Percentiles rank a stretch among this genome's conserved stretches.
These are phyloP conservation scores for Ennomos erosarius DNA, from an alignment of 2,888 invertebrate genomes.

Conservation along the genomic window DNA sequence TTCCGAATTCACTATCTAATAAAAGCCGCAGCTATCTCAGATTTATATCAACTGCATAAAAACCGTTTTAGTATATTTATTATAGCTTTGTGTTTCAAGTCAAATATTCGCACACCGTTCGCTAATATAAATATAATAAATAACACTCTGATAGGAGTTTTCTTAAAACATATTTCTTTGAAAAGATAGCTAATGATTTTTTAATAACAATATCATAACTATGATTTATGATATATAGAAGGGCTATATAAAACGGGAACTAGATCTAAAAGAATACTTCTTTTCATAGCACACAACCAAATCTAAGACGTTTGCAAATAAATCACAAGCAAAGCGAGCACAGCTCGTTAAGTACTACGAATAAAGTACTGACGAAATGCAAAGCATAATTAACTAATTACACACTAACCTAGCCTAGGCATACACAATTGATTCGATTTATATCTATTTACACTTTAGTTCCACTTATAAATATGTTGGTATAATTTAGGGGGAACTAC, in stretches of 20 bases:
- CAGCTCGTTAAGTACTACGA: slow-evolving; percentile 45
- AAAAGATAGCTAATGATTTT: too few relatives aligned
- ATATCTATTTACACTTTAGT: slow-evolving; percentile 56
- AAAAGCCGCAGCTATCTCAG: too few relatives aligned
- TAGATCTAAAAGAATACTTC: slow-evolving; percentile 10
- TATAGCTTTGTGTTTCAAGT: too few relatives aligned
- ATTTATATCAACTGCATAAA: too few relatives aligned
- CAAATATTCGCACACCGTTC: too few relatives aligned
- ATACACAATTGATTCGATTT: slow-evolving; percentile 40
- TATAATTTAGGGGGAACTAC: slow-evolving; percentile 44
- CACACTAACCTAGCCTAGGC: slow-evolving; percentile 34
- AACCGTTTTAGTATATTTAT: too few relatives aligned
- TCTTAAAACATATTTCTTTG: too few relatives aligned
- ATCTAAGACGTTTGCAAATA: slow-evolving; percentile 36
- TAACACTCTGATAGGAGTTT: too few relatives aligned
- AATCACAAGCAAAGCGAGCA: slow-evolving; percentile 49
- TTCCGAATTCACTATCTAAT: too few relatives aligned
- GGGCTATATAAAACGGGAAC: slow-evolving; percentile 4
- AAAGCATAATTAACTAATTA: slow-evolving; percentile 40
- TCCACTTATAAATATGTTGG: slow-evolving; percentile 53
- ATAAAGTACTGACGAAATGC: slow-evolving; percentile 48
- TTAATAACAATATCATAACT: too few relatives aligned
- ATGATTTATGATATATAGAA: neutral
- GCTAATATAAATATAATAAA: too few relatives aligned
- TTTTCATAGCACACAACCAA: slow-evolving; percentile 26